Evolutionary conservation across 2,888 invertebrate genomes (phyloP), one percentile per base, ranked within the genome.

Genomic region (Sisyra nigra): DNA sequence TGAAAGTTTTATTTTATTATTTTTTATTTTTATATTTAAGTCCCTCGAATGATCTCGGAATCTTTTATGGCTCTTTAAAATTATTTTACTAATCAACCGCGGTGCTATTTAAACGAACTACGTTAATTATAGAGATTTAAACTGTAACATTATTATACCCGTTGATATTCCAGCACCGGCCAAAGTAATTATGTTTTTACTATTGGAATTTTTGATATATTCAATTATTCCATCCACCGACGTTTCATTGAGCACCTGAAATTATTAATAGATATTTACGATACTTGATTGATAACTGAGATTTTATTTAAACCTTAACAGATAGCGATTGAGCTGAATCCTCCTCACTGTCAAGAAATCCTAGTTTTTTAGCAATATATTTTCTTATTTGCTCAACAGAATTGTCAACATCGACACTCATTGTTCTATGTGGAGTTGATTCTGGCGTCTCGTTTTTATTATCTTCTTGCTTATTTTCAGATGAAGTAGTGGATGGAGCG

Each of bases 91-190:
- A n/a, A n/a, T n/a, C n/a, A n/a, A n/a, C n/a, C n/a, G n/a, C n/a
- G n/a, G n/a, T n/a, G n/a, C n/a, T n/a, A n/a, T n/a, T n/a, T n/a
- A n/a, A n/a, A n/a, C n/a, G n/a, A n/a, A n/a, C n/a, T n/a, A n/a
- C n/a, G n/a, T n/a, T n/a, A n/a, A n/a, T n/a, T n/a, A n/a, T n/a
- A n/a, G n/a, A n/a, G n/a, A n/a, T n/a, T n/a, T n/a, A n/a, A n/a
- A n/a, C n/a, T n/a, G n/a, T n/a, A n/a, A n/a, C n/a, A n/a, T n/a
- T n/a, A n/a, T n/a, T n/a, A 76, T 70, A 91, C 91, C 84, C 38
- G 96, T 97, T 2, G 93, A 94, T 55, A 97, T 92, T 41, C 96
- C 96, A 51, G 96, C 96, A 47, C 96, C 96, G 46, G 91, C 83
- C 77, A 97, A 79, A 1, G 91, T 91, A 45, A 96, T 80, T 44